Conservation (phyloP, 2,113 vertebrate species). For the Pangasianodon gigas region DNA sequence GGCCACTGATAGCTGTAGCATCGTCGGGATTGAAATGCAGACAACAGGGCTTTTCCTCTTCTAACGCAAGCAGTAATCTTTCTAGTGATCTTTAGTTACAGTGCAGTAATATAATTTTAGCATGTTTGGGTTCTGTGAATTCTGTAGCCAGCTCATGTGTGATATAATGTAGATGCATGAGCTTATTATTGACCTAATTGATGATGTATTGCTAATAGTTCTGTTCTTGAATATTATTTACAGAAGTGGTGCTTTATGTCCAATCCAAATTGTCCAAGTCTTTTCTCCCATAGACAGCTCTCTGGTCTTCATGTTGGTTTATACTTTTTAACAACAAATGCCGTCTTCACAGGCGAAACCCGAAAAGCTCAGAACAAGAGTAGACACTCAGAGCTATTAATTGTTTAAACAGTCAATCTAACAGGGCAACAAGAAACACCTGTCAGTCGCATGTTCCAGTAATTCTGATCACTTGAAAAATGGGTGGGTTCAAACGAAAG, state of each 20-base stretch:
- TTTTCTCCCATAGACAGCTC: no score
- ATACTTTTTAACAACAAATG: background rate
- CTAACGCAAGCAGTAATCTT: background rate
- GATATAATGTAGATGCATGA: background rate
- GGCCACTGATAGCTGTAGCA: background rate
- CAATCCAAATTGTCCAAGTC: no score
- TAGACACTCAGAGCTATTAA: no score
- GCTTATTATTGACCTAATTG: background rate
- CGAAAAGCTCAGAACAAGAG: no score
- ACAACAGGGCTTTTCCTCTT: background rate
- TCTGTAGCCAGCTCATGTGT: background rate
- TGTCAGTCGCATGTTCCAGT: no score
- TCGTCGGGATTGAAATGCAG: background rate
- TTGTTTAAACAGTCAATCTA: no score
- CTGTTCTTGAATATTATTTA: background rate
- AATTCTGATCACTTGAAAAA: no score
- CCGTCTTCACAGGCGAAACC: no score
- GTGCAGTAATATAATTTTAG: background rate
- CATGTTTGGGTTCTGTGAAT: background rate
- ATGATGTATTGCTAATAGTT: background rate
- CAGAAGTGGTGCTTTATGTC: background rate
- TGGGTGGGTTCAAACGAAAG: no score
- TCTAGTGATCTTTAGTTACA: background rate
- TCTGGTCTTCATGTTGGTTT: background rate
- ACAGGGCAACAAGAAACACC: no score